Evolutionary conservation across 2,113 vertebrate genomes (phyloP).

Genomic region (Odobenus rosmarus): DNA sequence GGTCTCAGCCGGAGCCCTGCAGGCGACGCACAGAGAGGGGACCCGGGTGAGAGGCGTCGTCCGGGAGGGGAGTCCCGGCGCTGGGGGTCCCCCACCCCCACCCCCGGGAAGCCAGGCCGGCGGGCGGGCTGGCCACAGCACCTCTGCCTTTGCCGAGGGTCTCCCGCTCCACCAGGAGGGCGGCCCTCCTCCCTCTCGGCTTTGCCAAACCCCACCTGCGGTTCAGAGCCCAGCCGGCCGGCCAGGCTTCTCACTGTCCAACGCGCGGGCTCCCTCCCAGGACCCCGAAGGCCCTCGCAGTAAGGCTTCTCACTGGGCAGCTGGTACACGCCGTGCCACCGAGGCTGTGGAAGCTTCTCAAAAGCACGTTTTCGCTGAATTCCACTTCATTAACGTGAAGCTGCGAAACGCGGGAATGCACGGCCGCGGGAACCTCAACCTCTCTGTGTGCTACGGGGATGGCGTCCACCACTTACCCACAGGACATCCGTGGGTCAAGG

Average conservation of each 20-base stretch:
- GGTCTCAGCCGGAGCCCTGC: slow-evolving; percentile 89
- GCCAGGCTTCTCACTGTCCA: neutral
- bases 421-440: neutral
- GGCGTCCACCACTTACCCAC: neutral
- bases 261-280: neutral
- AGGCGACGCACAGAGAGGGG: slow-evolving; percentile 70
- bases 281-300: neutral
- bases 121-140: accelerated
- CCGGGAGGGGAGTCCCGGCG: neutral
- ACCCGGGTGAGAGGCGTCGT: neutral
- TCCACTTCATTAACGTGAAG: neutral
- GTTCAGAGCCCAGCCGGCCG: accelerated
- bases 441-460: accelerated
- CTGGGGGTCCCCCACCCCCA: too few relatives aligned
- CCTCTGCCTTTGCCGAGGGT: neutral
- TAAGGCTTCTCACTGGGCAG: neutral
- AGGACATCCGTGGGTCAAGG: accelerated
- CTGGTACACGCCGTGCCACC: neutral
- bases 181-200: neutral
- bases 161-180: too few relatives aligned
- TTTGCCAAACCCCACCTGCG: neutral
- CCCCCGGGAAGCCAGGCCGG: neutral
- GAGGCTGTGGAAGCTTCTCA: neutral
- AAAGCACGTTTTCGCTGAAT: neutral
- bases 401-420: neutral